Base-by-base conservation (phyloP, 2,113 vertebrate species). In the Ardeotis arabs region DNA sequence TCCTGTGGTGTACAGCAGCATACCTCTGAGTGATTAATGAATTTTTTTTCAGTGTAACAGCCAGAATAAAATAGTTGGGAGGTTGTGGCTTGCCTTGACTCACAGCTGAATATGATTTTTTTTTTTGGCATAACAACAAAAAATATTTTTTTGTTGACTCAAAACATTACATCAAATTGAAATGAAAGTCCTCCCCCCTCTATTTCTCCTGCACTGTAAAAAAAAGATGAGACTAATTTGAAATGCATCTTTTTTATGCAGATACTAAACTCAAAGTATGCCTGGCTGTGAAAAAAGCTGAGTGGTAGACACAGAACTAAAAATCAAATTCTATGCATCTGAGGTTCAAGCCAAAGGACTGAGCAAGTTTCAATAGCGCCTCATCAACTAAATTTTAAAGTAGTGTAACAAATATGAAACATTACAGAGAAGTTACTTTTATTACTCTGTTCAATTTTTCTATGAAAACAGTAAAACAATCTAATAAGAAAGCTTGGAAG, bases 211-310 rank as follows among this genome's bases (percentile, higher is more conserved):
- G 0, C 39, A n/a, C 8, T 69, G 35, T 73, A 86, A 92, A 87
- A 82, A 41, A 90, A 62, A 25, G 4, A 56, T 94, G 41, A 62
- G 39, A 66, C 35, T 85, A 83, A 88, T 90, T 92, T 76, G 63
- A 92, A 95, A 83, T 69, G n/a, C 12, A 74, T 88, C 49, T 76
- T 93, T 45, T 93, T 97, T 92, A 88, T 85, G 56, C 79, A 90
- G 44, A 68, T 60, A 60, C 23, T 76, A 88, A 95, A 58, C 49
- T n/a, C 49, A 60, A 69, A 90, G 35, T 76, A 79, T 58, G 58
- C 37, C 31, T 96, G 72, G 39, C 47, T 96, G 64, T 81, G 68
- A 60, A 90, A 85, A 87, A 82, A 37, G 1, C 33, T 76, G 35
- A 49, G 58, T 39, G 20, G 49, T 60, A 87, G 66, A 79, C 35